Percentiles rank a stretch among this genome's conserved stretches.
Evolutionary conservation across 1,140 invertebrate genomes (phyloP).

Genomic region (Heliconius hewitsoni): DNA sequence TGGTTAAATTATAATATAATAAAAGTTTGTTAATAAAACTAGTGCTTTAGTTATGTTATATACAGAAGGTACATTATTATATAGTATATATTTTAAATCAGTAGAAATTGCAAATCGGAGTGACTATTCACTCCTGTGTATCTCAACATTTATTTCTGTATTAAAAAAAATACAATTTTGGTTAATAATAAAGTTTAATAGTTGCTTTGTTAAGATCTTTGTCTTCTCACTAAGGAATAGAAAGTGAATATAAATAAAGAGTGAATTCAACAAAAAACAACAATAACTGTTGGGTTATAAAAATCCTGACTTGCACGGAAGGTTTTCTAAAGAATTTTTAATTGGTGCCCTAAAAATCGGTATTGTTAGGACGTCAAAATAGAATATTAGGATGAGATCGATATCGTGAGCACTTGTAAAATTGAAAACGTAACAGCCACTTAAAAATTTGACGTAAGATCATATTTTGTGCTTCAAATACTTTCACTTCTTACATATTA

Average conservation of each 20-base stretch:
- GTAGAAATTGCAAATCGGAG: too few relatives aligned
- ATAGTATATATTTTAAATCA: too few relatives aligned
- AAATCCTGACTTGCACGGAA: constrained; percentile 8
- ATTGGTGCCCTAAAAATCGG: constrained; percentile 6
- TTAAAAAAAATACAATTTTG: too few relatives aligned
- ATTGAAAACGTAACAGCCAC: background rate
- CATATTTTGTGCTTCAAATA: background rate
- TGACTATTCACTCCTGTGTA: background rate
- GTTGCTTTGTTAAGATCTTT: background rate
- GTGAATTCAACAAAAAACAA: background rate
- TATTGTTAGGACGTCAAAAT: constrained; percentile 1
- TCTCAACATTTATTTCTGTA: too few relatives aligned
- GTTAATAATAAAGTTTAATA: background rate
- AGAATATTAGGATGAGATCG: background rate
- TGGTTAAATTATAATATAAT: background rate
- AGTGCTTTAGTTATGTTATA: too few relatives aligned
- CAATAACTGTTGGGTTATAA: background rate
- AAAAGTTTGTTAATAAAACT: too few relatives aligned
- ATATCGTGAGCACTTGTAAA: background rate
- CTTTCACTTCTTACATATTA: background rate
- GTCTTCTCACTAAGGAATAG: background rate
- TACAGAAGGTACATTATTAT: too few relatives aligned
- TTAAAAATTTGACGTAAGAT: background rate
- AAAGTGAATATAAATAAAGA: background rate
- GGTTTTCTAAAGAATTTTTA: background rate